Base-by-base conservation (phyloP, 2,113 vertebrate genomes). In the Aix galericulata region DNA sequence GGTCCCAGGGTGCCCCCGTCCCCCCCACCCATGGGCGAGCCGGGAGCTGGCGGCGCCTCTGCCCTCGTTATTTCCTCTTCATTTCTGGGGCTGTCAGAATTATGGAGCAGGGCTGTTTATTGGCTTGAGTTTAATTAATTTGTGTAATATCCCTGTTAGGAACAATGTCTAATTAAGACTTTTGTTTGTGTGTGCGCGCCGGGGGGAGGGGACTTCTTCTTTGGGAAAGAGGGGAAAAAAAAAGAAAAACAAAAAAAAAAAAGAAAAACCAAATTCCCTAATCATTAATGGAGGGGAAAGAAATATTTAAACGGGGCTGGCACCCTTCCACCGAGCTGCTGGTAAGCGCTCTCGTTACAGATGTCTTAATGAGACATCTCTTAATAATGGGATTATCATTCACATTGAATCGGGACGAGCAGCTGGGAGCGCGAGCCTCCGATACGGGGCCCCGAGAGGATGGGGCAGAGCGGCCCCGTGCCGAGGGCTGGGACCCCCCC, bases 91-190 rank as follows among this genome's bases (percentile, higher is more conserved):
- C 90, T 69, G 60, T 85, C 88, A 74, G 91, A 91, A 90, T 71
- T 74, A 79, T 40, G 40, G 81, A 84, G 88, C 85, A 6, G 59
- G 22, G 40, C 91, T 91, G 89, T 88, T 97, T 95, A 96, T 93
- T 96, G 94, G 95, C 80, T 89, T 27, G 85, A 66, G 88, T 95
- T 97, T 97, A 98, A 97, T 98, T 97, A 95, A 97, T 97, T 95
- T 95, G 96, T 95, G 93, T 94, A 97, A 97, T 94, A 96, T 96
- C 95, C 96, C 96, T 89, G 95, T 88, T 95, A 96, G 81, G 94
- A 96, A 96, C 46, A 83, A 96, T 93, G 94, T 96, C 97, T 97
- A 97, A 98, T 98, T 97, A 97, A 97, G 94, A 95, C 94, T 96
- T 96, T 94, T 89, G 88, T 95, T 86, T 78, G 84, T 38, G 74